Conservation (phyloP, 2,113 vertebrate genomes). For the Propithecus coquereli region DNA sequence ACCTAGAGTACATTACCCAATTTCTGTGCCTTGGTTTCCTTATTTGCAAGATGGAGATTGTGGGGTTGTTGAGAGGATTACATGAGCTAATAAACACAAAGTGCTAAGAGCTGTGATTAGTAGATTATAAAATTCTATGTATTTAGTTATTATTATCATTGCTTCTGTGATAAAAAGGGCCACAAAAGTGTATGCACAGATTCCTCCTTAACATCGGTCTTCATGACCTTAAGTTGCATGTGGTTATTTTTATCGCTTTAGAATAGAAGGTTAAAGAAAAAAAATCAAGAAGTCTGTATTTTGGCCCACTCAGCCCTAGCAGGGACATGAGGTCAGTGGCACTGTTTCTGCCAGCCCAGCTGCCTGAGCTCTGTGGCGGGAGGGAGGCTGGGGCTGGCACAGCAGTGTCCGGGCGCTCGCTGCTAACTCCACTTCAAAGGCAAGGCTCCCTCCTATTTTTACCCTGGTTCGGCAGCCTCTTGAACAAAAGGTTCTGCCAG, state of each 20-base stretch:
- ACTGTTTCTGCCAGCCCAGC: not conserved
- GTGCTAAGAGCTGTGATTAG: too few relatives aligned
- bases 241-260: not conserved
- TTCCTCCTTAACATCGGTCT: not conserved
- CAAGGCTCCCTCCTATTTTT: slow-evolving; percentile 65
- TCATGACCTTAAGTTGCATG: not conserved
- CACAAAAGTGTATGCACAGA: not conserved
- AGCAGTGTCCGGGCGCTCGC: not conserved
- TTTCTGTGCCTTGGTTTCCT: not conserved
- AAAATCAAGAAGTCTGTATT: not conserved
- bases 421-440: slow-evolving; percentile 64
- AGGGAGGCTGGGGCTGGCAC: not conserved
- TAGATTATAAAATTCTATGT: not conserved
- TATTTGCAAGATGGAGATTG: not conserved
- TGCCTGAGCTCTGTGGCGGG: not conserved
- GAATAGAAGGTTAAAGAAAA: not conserved
- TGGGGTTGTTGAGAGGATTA: not conserved
- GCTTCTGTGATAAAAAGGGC: not conserved
- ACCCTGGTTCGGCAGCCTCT: slow-evolving; percentile 33
- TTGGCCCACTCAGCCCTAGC: not conserved
- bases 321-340: not conserved
- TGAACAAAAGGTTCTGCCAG: slow-evolving; percentile 73
- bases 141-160: too few relatives aligned
- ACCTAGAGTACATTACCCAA: not conserved
- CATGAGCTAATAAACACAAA: not conserved